Percentiles rank a stretch among this genome's conserved stretches.
phyloP scores from a whole-genome alignment of 1,140 invertebrate genomes.

The Megalopta genalis region DNA sequence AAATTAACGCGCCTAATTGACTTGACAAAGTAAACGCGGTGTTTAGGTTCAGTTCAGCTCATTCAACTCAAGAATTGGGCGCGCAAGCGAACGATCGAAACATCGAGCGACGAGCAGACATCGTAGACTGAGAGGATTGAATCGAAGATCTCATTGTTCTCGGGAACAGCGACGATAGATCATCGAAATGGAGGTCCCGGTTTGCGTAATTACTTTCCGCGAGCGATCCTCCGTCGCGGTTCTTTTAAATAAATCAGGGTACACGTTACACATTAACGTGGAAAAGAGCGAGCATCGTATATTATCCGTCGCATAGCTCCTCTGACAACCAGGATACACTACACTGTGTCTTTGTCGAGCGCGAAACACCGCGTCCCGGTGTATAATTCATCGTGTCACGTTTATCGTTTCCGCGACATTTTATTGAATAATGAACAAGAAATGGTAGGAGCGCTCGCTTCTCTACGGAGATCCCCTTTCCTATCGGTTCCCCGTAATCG shows the following conservation, averaged over 20 bases:
- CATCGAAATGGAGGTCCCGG: not conserved
- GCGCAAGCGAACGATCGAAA: too few relatives aligned
- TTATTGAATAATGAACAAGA: conserved; percentile 38
- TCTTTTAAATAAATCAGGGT: conserved; percentile 43
- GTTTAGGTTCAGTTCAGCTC: too few relatives aligned
- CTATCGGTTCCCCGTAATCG: not conserved
- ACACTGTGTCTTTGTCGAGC: conserved; percentile 37
- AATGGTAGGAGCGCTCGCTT: not conserved
- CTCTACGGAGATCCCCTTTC: not conserved
- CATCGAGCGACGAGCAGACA: too few relatives aligned
- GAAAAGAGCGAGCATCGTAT: conserved; percentile 31
- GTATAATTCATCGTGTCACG: conserved; percentile 38
- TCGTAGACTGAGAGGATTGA: too few relatives aligned
- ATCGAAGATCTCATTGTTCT: not conserved
- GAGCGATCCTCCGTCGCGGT: not conserved
- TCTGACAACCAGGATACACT: conserved; percentile 40
- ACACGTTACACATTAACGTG: conserved; percentile 30
- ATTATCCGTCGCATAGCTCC: conserved; percentile 25
- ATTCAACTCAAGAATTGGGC: too few relatives aligned
- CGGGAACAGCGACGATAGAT: not conserved
- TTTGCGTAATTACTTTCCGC: conserved; percentile 37
- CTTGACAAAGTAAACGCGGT: too few relatives aligned
- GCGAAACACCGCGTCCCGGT: conserved; percentile 10
- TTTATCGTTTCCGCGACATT: conserved; percentile 46
- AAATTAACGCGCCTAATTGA: too few relatives aligned